A percentile compares a stretch with the other conserved stretches of the same genome.
Evolutionary conservation across 2,113 vertebrate genomes (phyloP).

Genomic region (Emydocephalus ijimae): DNA sequence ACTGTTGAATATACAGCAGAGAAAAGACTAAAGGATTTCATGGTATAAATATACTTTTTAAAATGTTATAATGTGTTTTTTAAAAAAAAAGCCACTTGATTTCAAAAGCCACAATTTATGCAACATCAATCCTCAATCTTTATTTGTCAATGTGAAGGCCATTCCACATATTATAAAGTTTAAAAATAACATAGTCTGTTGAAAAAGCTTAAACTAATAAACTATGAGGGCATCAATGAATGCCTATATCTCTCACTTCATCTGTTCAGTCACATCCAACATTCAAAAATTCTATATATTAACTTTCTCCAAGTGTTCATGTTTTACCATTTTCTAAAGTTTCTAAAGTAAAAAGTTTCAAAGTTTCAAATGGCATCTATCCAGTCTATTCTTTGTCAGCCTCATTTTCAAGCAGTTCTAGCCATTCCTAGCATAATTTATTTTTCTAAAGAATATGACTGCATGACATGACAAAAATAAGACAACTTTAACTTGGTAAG

Average conservation of each 20-base stretch:
- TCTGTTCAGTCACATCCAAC: not conserved
- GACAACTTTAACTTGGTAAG: not conserved
- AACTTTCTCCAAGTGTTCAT: not conserved
- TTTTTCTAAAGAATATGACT: not conserved
- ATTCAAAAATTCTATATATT: not conserved
- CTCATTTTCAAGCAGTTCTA: not conserved
- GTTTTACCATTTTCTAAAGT: not conserved
- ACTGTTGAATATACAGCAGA: not conserved
- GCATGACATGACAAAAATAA: not conserved
- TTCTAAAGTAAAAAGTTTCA: not conserved
- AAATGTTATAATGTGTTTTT: not conserved
- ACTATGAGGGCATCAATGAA: not conserved
- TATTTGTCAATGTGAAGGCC: not conserved
- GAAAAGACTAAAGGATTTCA: not conserved
- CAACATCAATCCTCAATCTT: not conserved
- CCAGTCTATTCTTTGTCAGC: not conserved
- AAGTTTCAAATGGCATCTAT: not conserved
- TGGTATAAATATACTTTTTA: not conserved
- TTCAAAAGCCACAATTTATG: not conserved
- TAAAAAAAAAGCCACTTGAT: not conserved
- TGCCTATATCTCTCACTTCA: not conserved
- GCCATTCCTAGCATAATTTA: not conserved
- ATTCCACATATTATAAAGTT: not conserved
- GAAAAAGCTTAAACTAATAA: not conserved
- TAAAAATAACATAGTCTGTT: not conserved